phyloP scores from a whole-genome alignment of 2,888 invertebrate genomes.

The Microchrysa polita region DNA sequence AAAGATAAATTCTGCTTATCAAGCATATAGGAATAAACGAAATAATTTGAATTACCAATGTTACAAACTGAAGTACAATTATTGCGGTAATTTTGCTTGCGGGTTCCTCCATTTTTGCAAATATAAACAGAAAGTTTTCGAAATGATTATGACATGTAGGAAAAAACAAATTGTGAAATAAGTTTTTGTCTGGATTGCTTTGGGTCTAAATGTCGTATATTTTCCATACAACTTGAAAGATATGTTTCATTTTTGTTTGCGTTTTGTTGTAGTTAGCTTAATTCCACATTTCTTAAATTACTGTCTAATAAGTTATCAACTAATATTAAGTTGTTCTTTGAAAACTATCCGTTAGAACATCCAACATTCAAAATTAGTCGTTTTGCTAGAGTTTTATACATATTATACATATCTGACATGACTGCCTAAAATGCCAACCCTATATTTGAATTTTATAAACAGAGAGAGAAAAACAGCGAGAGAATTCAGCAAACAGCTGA shows the following conservation, averaged over 20 bases:
- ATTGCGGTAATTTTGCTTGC: conserved; percentile 18
- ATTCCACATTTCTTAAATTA: no score
- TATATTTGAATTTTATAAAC: neutral
- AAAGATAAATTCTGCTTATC: conserved; percentile 4
- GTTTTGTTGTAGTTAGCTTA: no score
- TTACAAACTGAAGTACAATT: conserved; percentile 30
- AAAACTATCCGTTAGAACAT: no score
- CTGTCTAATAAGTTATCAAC: no score
- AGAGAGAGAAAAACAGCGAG: neutral
- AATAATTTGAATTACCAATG: conserved; percentile 25
- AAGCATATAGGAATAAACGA: no score
- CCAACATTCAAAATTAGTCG: no score
- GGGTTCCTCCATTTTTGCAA: neutral
- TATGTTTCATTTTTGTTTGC: no score
- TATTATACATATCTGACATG: no score
- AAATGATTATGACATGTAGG: neutral
- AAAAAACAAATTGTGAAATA: neutral
- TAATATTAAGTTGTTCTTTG: no score
- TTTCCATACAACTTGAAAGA: no score
- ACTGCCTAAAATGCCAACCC: neutral
- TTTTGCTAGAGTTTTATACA: no score
- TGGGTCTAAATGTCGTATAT: no score
- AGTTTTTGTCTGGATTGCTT: neutral
- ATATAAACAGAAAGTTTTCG: neutral
- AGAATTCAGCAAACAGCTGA: neutral